Evolutionary conservation across 2,113 vertebrate species (phyloP).

Genomic region (Hylia prasina): DNA sequence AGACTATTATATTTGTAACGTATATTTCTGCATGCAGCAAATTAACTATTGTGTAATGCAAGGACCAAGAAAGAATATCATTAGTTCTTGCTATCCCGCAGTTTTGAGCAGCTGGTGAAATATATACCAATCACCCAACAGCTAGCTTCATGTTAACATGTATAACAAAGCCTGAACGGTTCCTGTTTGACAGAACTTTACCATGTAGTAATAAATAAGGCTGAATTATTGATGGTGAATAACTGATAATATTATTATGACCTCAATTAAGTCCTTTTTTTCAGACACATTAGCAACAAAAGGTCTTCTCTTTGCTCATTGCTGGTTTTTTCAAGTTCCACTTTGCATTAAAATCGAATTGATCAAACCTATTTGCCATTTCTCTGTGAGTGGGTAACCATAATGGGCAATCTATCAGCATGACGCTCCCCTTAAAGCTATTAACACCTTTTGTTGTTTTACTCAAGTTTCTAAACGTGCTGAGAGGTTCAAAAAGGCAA

Average conservation of each 20-base stretch:
- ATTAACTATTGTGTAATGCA: slow-evolving; percentile 46
- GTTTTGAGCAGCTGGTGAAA: slow-evolving; percentile 67
- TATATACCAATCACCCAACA: slow-evolving; percentile 55
- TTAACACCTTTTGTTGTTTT: slow-evolving; percentile 97
- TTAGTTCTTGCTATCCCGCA: slow-evolving; percentile 40
- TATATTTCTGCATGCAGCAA: slow-evolving; percentile 9
- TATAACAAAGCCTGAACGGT: slow-evolving; percentile 63
- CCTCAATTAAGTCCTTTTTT: slow-evolving; percentile 83
- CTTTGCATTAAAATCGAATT: slow-evolving; percentile 89
- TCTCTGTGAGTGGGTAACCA: slow-evolving; percentile 82
- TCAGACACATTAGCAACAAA: slow-evolving; percentile 82
- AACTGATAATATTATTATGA: slow-evolving; percentile 83
- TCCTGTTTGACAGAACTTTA: slow-evolving; percentile 73
- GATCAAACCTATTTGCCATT: slow-evolving; percentile 92
- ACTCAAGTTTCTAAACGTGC: slow-evolving; percentile 81
- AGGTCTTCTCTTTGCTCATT: slow-evolving; percentile 71
- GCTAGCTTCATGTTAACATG: slow-evolving; percentile 48
- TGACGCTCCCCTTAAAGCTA: slow-evolving; percentile 88
- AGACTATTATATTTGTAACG: not conserved
- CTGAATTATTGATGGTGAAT: slow-evolving; percentile 82
- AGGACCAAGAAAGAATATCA: slow-evolving; percentile 9
- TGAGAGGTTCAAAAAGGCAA: slow-evolving; percentile 85
- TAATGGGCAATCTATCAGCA: slow-evolving; percentile 94
- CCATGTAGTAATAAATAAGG: slow-evolving; percentile 78
- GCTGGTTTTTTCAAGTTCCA: slow-evolving; percentile 64